phyloP scores from a whole-genome alignment of 2,888 invertebrate species.

The Lacanobia oleracea region DNA sequence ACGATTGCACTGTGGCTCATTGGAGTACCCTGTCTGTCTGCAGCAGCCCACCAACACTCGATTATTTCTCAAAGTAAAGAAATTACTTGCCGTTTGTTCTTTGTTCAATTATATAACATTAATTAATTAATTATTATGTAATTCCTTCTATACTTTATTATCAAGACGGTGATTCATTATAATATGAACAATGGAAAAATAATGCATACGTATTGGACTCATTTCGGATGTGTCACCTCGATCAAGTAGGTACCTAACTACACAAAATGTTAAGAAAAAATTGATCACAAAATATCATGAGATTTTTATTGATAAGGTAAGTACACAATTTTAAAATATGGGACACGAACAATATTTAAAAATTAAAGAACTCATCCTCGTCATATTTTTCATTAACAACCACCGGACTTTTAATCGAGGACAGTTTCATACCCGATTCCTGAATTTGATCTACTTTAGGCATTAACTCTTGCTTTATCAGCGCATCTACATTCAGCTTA shows the following conservation, averaged over 20 bases:
- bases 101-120: conserved; percentile 25
- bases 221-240: conserved; percentile 44
- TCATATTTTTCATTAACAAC: conserved; percentile 73
- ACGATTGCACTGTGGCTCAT: too few species aligned
- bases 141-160: conserved; percentile 23
- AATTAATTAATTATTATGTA: conserved; percentile 26
- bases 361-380: conserved; percentile 87
- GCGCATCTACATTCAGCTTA: conserved; percentile 93
- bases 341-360: conserved; percentile 67
- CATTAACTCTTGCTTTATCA: conserved; percentile 92
- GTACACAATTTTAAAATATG: neutral
- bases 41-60: too few species aligned
- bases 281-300: conserved; percentile 1
- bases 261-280: conserved; percentile 4
- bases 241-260: neutral
- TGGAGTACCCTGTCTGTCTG: neutral
- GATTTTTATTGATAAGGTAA: neutral
- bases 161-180: conserved; percentile 33
- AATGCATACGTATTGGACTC: conserved; percentile 18
- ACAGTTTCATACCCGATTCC: conserved; percentile 86
- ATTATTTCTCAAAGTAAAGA: conserved; percentile 7
- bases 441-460: conserved; percentile 92
- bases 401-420: conserved; percentile 73
- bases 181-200: conserved; percentile 38
- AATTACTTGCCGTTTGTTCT: neutral